Conservation (phyloP, 2,113 vertebrate genomes). For the Pyxicephalus adspersus region DNA sequence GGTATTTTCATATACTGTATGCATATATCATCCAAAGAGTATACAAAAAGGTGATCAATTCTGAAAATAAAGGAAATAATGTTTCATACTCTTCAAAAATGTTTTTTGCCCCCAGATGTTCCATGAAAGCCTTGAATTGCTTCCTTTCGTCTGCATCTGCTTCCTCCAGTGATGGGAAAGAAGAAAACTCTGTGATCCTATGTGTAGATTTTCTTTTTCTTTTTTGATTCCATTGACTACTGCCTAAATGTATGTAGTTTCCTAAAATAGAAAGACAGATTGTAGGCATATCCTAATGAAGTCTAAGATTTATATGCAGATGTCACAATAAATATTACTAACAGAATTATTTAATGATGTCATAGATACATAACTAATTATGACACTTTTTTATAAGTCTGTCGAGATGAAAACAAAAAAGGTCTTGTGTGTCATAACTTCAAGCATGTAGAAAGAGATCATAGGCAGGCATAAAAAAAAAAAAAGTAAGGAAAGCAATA, state of each 20-base stretch:
- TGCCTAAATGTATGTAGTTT: constrained; percentile 12
- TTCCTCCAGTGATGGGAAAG: background rate
- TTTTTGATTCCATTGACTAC: constrained; percentile 43
- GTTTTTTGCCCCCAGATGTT: constrained; percentile 64
- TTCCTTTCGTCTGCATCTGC: constrained; percentile 60
- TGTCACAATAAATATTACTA: too few relatives aligned
- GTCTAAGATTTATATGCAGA: too few relatives aligned
- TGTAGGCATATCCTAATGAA: too few relatives aligned
- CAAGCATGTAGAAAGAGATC: too few relatives aligned
- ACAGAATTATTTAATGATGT: too few relatives aligned
- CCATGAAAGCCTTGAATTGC: constrained; percentile 66
- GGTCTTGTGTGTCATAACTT: too few relatives aligned
- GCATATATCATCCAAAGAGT: background rate
- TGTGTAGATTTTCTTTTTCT: constrained; percentile 54
- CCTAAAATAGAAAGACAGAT: constrained; percentile 12
- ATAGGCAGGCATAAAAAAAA: too few relatives aligned
- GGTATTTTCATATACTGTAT: background rate
- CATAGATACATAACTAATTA: too few relatives aligned
- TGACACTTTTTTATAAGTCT: too few relatives aligned
- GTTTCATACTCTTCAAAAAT: constrained; percentile 65
- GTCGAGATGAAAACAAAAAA: too few relatives aligned
- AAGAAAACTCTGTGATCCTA: constrained; percentile 40
- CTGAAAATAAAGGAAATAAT: background rate
- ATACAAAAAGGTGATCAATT: background rate
- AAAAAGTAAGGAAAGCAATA: too few relatives aligned